Evolutionary conservation across 2,888 invertebrate species (phyloP), one percentile per base, ranked within the genome.

Genomic region (Hyposoter didymator): DNA sequence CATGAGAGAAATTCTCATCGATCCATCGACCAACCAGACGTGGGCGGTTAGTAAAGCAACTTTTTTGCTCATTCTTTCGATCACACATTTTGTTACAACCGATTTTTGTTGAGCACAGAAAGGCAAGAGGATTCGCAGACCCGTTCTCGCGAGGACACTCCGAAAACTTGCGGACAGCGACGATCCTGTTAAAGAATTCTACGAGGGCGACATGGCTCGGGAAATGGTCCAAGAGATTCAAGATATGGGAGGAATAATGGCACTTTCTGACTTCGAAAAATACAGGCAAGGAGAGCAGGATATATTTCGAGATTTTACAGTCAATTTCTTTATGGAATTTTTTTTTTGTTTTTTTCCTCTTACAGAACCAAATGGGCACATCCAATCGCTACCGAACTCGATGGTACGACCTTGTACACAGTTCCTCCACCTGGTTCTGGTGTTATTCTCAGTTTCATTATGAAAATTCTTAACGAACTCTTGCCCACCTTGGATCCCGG

Each of bases 341-440:
- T 35, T 35, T 35, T 0, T 35, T 39, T 39, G 1, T 32, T 64
- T 3, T 22, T 64, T 1, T 28, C 1, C 28, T 64, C 14, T 64
- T 8, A 39, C 39, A 73, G 73, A 6, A 5, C 55, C 2, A 55
- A 19, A 43, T 59, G 97, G 95, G 94, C 93, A 75, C 95, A 96
- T 6, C 96, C 97, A 0, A 92, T 97, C 5, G 92, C 94, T 0
- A 94, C 96, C 0, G 93, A 94, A 0, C 93, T 97, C 0, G 94
- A 94, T 5, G 95, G 96, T 69, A 95, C 97, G 87, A 96, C 95
- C 0, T 94, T 99, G 67, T 97, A 97, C 93, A 96, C 97, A 0
- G 96, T 97, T 0, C 98, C 98, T 0, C 97, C 98, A 0, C 98
- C 99, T 0, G 97, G 97, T 85, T 97, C 98, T 28, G 99, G 99